phyloP scores from a whole-genome alignment of 2,797 vertebrate genomes.

The Yasuhikotakia modesta region DNA sequence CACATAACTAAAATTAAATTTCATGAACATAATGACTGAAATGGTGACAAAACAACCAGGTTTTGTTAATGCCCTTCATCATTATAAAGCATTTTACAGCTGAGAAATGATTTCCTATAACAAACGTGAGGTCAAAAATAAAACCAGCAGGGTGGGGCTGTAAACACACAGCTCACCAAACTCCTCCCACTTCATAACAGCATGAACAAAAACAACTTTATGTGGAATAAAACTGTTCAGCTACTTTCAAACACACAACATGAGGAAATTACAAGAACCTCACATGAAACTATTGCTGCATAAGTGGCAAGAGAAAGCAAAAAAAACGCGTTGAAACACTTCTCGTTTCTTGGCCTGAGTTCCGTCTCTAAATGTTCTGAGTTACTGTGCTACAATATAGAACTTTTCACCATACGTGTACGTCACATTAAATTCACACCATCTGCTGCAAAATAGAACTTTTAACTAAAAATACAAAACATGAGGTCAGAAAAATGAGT shows the following conservation, averaged over 20 bases:
- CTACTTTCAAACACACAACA: background rate
- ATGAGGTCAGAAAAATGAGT: background rate
- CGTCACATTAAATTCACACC: background rate
- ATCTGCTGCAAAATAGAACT: background rate
- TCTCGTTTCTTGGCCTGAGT: background rate
- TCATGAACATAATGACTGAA: background rate
- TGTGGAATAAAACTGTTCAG: background rate
- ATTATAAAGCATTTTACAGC: background rate
- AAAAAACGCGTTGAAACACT: background rate
- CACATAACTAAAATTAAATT: background rate
- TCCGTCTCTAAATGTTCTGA: slow-evolving; percentile 7
- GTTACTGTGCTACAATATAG: slow-evolving; percentile 11
- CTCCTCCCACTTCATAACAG: background rate
- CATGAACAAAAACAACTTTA: background rate
- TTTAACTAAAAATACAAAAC: slow-evolving; percentile 30
- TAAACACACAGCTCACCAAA: slow-evolving; percentile 20
- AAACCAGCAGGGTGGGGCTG: background rate
- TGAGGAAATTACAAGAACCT: background rate
- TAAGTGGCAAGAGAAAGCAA: background rate
- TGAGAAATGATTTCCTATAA: slow-evolving; percentile 1
- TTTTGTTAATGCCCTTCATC: background rate
- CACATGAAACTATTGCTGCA: slow-evolving; percentile 2
- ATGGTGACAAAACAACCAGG: background rate
- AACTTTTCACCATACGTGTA: background rate
- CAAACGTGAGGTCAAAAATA: background rate